A percentile compares a stretch with the other conserved stretches of the same genome.
These are phyloP conservation scores for Mesocentrotus franciscanus DNA, from an alignment of 53 echinoderm and acorn worm genomes.

Conservation along the genomic window DNA sequence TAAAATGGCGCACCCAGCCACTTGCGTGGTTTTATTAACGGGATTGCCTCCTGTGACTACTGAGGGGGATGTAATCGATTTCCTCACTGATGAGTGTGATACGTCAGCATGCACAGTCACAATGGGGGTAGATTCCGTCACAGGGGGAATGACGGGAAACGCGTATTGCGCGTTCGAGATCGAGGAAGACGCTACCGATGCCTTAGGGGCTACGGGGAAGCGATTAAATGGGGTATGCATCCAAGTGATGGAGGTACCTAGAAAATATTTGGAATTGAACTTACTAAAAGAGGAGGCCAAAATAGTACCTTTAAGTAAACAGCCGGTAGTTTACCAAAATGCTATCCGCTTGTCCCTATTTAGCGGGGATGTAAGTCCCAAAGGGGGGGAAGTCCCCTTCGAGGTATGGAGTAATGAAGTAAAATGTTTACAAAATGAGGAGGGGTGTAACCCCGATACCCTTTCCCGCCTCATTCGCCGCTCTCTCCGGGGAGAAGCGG, in stretches of 20 bases:
- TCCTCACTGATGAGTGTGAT: not conserved
- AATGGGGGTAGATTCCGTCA: not conserved
- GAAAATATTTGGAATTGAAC: not conserved
- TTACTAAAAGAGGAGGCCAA: not conserved
- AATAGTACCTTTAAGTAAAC: not conserved
- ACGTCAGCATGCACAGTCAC: not conserved
- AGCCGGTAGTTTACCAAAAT: not conserved
- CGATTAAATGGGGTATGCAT: not conserved
- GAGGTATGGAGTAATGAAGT: conserved; percentile 59
- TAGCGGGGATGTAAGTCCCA: conserved; percentile 31
- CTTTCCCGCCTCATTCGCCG: conserved; percentile 13
- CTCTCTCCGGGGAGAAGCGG: conserved; percentile 62
- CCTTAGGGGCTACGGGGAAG: not conserved
- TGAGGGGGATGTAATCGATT: not conserved
- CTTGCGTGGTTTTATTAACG: not conserved
- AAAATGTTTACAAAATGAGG: not conserved
- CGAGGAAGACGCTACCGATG: not conserved
- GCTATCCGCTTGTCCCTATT: not conserved
- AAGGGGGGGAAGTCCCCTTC: conserved; percentile 57
- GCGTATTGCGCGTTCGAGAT: not conserved
- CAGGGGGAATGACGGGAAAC: not conserved
- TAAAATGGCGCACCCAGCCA: no score
- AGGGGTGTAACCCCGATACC: not conserved
- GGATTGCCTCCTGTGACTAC: not conserved
- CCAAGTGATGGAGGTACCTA: not conserved